A percentile compares a stretch with the other conserved stretches of the same genome.
Conservation (phyloP, 2,888 invertebrate genomes). For the Teinopalpus imperialis region DNA sequence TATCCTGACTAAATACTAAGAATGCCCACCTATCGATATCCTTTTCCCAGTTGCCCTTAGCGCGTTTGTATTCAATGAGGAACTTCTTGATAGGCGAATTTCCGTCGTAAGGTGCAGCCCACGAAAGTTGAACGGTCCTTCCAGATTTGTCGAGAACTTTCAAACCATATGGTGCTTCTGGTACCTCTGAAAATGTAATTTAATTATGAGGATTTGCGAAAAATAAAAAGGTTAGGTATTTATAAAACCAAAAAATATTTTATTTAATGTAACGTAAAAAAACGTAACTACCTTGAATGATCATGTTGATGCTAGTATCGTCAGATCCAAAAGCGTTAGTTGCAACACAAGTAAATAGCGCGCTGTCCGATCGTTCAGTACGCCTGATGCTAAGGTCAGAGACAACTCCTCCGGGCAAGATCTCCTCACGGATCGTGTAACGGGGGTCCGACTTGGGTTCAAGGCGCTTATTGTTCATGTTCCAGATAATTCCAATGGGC, state of each 20-base stretch:
- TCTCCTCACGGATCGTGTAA: slow-evolving; percentile 93
- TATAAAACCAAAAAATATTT: too few species aligned
- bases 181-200: slow-evolving; percentile 84
- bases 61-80: slow-evolving; percentile 95
- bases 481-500: slow-evolving; percentile 97
- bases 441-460: slow-evolving; percentile 94
- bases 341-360: slow-evolving; percentile 94
- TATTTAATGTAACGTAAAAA: slow-evolving; percentile 1
- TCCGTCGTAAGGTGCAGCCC: slow-evolving; percentile 96
- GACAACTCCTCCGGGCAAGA: slow-evolving; percentile 91
- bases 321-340: slow-evolving; percentile 97
- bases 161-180: slow-evolving; percentile 93
- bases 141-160: slow-evolving; percentile 96
- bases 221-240: too few species aligned
- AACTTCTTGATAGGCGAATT: slow-evolving; percentile 95
- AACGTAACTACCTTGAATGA: slow-evolving; percentile 87
- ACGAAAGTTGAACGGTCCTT: slow-evolving; percentile 93
- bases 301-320: slow-evolving; percentile 97
- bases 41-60: slow-evolving; percentile 86
- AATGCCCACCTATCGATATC: slow-evolving; percentile 86
- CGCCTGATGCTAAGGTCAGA: slow-evolving; percentile 94
- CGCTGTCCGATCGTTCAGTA: slow-evolving; percentile 94
- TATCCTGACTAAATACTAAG: too few species aligned
- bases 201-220: too few species aligned
- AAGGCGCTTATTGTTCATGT: slow-evolving; percentile 95